phyloP scores from a whole-genome alignment of 2,888 invertebrate species.

The Molanna angustata region DNA sequence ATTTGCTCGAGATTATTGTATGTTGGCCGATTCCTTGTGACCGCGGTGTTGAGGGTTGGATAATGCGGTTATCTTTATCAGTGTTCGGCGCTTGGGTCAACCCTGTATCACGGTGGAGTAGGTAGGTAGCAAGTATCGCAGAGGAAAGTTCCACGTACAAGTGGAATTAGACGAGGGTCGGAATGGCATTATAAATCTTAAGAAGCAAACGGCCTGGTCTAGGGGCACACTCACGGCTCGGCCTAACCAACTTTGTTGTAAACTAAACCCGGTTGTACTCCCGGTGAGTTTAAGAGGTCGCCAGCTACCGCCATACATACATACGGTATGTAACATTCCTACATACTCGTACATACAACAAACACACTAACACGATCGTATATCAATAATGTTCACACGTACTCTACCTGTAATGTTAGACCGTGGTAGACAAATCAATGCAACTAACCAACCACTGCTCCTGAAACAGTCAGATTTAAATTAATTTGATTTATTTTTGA shows the following conservation, averaged over 20 bases:
- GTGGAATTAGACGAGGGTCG: conserved; percentile 34
- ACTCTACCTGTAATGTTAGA: no score
- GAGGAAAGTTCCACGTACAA: conserved; percentile 32
- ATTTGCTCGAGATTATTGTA: no score
- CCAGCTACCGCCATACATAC: no score
- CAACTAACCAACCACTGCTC: no score
- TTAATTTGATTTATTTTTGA: no score
- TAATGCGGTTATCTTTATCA: not conserved
- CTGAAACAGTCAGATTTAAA: no score
- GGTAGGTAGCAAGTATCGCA: conserved; percentile 6
- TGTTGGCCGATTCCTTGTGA: no score
- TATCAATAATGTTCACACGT: no score
- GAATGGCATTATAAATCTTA: conserved; percentile 34
- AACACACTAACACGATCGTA: no score
- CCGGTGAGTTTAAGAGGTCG: conserved; percentile 18
- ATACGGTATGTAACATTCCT: no score
- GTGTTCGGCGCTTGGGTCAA: not conserved
- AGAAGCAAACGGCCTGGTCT: conserved; percentile 32
- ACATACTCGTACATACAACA: no score
- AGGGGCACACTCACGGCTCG: conserved; percentile 26
- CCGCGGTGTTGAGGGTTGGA: not conserved
- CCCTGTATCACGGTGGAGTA: conserved; percentile 1
- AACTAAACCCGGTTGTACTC: conserved; percentile 32
- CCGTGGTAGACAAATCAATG: no score
- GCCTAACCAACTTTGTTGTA: conserved; percentile 34